Evolutionary conservation across 92 coral and sea anemone genomes (phyloP).

Genomic region (Porites lobata): DNA sequence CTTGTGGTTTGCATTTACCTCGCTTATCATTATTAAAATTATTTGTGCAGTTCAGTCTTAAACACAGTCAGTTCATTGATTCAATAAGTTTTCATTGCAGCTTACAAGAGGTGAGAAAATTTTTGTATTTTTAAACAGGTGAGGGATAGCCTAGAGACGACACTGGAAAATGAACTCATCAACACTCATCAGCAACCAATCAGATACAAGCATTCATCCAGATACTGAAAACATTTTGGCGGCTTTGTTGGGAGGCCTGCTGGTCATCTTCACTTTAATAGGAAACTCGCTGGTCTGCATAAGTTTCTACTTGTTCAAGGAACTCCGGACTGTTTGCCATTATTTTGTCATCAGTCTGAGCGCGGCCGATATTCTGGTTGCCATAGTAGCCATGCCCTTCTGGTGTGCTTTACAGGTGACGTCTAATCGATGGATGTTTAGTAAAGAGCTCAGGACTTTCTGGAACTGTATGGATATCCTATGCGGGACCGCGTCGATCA

Average conservation of each 20-base stretch:
- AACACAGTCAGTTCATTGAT: neutral
- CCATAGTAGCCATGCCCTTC: slow-evolving; percentile 89
- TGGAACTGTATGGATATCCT: slow-evolving; percentile 92
- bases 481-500: slow-evolving; percentile 88
- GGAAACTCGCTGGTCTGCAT: slow-evolving; percentile 80
- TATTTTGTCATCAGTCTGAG: slow-evolving; percentile 90
- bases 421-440: slow-evolving; percentile 68
- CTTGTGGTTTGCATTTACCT: neutral
- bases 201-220: slow-evolving; percentile 39
- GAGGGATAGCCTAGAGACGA: neutral
- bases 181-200: slow-evolving; percentile 4
- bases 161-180: slow-evolving; percentile 25
- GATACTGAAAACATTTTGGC: slow-evolving; percentile 67
- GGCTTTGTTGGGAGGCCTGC: slow-evolving; percentile 73
- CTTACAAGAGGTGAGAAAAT: neutral
- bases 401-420: slow-evolving; percentile 90
- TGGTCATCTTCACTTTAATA: slow-evolving; percentile 69
- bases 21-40: neutral
- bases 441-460: slow-evolving; percentile 58
- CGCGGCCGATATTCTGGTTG: slow-evolving; percentile 88
- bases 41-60: neutral
- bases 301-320: slow-evolving; percentile 76
- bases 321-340: slow-evolving; percentile 84
- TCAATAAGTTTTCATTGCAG: neutral
- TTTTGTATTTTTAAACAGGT: slow-evolving; percentile 19